phyloP scores from a whole-genome alignment of 2,888 invertebrate genomes.

The Phengaris arion region DNA sequence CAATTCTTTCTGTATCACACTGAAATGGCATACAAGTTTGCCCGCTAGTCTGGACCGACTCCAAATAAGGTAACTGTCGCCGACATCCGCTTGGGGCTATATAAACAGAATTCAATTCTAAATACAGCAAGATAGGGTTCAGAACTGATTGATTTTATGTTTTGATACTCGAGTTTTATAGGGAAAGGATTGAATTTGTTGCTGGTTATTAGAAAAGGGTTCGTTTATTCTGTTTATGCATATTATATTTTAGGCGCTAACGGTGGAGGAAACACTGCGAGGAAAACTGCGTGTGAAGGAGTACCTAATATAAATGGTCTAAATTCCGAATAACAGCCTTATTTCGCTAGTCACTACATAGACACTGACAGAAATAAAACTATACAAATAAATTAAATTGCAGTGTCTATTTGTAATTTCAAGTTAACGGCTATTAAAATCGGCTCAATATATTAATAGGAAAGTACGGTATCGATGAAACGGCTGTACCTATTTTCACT shows the following conservation, averaged over 20 bases:
- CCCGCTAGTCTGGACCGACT: slow-evolving; percentile 64
- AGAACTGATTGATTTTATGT: slow-evolving; percentile 46
- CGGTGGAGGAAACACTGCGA: background rate
- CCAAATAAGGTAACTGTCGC: slow-evolving; percentile 77
- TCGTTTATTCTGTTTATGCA: slow-evolving; percentile 29
- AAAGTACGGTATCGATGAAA: no score
- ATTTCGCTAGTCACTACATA: no score
- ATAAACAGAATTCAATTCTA: slow-evolving; percentile 46
- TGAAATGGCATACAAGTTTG: slow-evolving; percentile 75
- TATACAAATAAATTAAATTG: no score
- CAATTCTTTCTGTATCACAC: slow-evolving; percentile 59
- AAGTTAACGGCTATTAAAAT: no score
- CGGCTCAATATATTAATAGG: no score
- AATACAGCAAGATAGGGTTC: slow-evolving; percentile 45
- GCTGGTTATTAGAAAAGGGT: slow-evolving; percentile 44
- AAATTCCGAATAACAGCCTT: no score
- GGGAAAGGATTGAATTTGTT: slow-evolving; percentile 64
- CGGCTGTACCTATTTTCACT: no score
- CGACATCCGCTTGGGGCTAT: slow-evolving; percentile 64
- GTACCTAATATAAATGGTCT: no score
- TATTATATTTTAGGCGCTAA: background rate
- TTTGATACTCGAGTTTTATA: slow-evolving; percentile 64
- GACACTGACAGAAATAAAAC: no score
- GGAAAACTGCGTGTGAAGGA: no score
- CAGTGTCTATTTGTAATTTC: no score